A percentile compares a stretch with the other conserved stretches of the same genome.
These are phyloP conservation scores for Spodoptera frugiperda DNA, from an alignment of 1,140 invertebrate species.

Conservation along the genomic window DNA sequence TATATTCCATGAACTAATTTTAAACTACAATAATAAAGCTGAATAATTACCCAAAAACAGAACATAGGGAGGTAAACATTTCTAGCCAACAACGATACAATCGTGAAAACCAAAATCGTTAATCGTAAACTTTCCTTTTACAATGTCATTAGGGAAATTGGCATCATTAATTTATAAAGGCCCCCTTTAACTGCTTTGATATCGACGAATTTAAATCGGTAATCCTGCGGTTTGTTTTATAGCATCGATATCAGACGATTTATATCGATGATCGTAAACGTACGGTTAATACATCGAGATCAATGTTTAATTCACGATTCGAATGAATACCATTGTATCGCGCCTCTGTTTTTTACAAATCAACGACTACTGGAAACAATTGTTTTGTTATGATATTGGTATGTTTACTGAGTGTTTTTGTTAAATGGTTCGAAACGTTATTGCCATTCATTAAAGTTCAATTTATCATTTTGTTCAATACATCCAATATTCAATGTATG, in stretches of 20 bases:
- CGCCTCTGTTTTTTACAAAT: conserved; percentile 1
- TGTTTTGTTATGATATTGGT: neutral
- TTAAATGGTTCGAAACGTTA: neutral
- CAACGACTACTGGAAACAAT: neutral
- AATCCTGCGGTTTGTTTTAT: conserved; percentile 83
- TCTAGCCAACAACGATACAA: conserved; percentile 54
- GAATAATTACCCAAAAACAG: neutral
- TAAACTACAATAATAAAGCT: too few species aligned
- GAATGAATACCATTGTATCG: neutral
- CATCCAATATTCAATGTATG: too few species aligned
- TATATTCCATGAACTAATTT: too few species aligned
- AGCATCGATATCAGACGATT: conserved; percentile 73
- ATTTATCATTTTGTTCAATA: too few species aligned
- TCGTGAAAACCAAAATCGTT: conserved; percentile 67
- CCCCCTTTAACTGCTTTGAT: conserved; percentile 76
- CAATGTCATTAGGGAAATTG: conserved; percentile 85
- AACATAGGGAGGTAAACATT: conserved; percentile 21
- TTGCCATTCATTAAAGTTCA: neutral
- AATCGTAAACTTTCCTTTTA: conserved; percentile 84
- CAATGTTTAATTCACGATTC: conserved; percentile 34
- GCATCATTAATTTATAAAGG: conserved; percentile 83
- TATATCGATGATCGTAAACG: conserved; percentile 78
- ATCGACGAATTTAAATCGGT: conserved; percentile 83
- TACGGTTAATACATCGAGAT: conserved; percentile 61
- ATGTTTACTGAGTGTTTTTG: neutral